Conservation (phyloP, 2,888 invertebrate species). For the Unio delphinus region DNA sequence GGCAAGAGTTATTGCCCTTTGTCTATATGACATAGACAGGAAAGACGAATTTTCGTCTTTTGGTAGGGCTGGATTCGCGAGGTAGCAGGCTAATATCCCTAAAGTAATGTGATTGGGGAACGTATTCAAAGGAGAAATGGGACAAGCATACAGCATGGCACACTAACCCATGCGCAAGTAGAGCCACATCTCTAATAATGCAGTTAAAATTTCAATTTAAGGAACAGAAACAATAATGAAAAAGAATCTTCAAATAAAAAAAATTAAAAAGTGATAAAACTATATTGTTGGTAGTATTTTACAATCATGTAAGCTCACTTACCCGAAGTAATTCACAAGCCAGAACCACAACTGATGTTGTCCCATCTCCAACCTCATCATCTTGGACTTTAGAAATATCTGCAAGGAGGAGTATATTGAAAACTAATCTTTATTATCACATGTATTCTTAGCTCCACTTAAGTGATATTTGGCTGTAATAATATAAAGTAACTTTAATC, state of each 20-base stretch:
- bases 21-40: no score
- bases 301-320: constrained; percentile 14
- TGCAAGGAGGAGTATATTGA: constrained; percentile 43
- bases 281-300: no score
- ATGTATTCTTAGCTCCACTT: background rate
- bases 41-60: no score
- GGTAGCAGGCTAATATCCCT: no score
- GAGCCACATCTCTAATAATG: no score
- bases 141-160: no score
- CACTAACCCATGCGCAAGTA: no score
- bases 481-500: background rate
- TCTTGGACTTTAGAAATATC: constrained; percentile 99
- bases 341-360: constrained; percentile 97
- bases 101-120: no score
- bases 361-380: constrained; percentile 99
- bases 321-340: constrained; percentile 91
- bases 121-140: no score
- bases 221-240: background rate
- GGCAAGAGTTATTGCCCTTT: no score
- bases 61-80: no score
- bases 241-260: background rate
- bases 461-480: background rate
- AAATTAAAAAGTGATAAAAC: background rate
- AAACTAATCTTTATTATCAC: background rate
- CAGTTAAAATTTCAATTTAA: background rate